Base-by-base conservation (phyloP, 2,888 invertebrate genomes). In the Sabellastarte sp. region DNA sequence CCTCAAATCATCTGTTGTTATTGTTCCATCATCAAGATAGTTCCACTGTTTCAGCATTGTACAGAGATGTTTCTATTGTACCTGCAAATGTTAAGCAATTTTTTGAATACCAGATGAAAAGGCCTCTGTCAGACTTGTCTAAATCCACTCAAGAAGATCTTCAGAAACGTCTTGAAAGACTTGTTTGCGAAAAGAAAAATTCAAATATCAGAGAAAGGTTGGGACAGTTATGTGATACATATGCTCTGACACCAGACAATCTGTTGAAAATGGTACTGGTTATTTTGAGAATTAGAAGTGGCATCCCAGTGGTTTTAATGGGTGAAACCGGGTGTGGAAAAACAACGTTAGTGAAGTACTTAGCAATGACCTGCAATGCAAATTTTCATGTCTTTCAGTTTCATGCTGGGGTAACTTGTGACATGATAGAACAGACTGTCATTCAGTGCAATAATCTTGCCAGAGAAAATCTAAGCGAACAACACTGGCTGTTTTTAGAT, bases 271-370 rank as follows among this genome's bases (percentile, higher is more conserved):
- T 41, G 41, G 41, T 41, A 15, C 41, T 41, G 41, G 20, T 41
- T 15, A 20, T 20, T 41, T 20, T 41, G 10, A 41, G 41, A 20
- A 20, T 41, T 55, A 58, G 50, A 30, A 51, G 61, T 24, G 50
- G 52, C 2, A 33, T 64, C n/a, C 64, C 64, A 52, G 59, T 64
- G 24, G 50, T 64, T 1, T 32, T 64, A 32, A 64, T 64, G 59
- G 64, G 64, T 28, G 64, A 64, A 30, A 64, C 64, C 32, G 64
- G 64, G n/a, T 64, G 64, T 62, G 64, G 64, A 32, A 64, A 64
- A 59, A 64, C 64, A 33, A 57, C 61, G 15, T 50, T 64, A 10
- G 57, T 64, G 15, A 41, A 52, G 29, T 64, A 64, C 32, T 32
- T 64, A 26, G 50, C 64, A 0, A 26, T 26, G 0, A 53, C 58